A percentile compares a stretch with the other conserved stretches of the same genome.
phyloP scores from a whole-genome alignment of 1,140 invertebrate species.

The Sarcophaga peregrina region DNA sequence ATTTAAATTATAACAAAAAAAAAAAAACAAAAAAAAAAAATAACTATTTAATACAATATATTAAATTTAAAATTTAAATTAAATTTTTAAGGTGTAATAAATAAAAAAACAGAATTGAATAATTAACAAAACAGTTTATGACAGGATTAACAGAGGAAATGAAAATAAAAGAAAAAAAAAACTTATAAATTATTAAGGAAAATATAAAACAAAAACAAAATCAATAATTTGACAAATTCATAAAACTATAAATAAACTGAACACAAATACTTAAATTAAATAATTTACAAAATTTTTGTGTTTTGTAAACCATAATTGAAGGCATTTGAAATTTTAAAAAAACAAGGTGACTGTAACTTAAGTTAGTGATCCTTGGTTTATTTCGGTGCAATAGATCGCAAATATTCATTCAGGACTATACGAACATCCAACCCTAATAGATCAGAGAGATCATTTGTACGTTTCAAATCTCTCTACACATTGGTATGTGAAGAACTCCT shows the following conservation, averaged over 20 bases:
- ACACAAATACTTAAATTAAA: too few species aligned
- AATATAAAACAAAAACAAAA: neutral
- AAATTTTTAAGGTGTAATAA: neutral
- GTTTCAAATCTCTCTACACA: too few species aligned
- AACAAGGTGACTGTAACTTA: too few species aligned
- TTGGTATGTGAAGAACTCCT: too few species aligned
- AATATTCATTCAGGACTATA: too few species aligned
- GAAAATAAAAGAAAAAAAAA: neutral
- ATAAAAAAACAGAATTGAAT: neutral
- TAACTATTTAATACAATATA: constrained; percentile 7
- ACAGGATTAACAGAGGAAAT: neutral
- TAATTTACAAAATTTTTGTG: neutral
- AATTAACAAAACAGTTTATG: neutral
- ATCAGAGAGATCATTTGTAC: too few species aligned
- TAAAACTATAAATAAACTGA: neutral
- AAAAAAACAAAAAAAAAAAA: too few species aligned
- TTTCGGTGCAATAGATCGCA: too few species aligned
- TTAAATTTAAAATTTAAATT: neutral
- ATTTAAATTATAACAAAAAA: constrained; percentile 18
- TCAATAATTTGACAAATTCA: neutral
- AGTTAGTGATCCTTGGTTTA: too few species aligned
- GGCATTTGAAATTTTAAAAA: too few species aligned
- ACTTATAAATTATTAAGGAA: neutral
- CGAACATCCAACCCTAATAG: too few species aligned
- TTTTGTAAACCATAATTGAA: too few species aligned